Percentiles rank a stretch among this genome's conserved stretches.
phyloP scores from a whole-genome alignment of 23 tunicate species.

The Aplidium turbinatum region DNA sequence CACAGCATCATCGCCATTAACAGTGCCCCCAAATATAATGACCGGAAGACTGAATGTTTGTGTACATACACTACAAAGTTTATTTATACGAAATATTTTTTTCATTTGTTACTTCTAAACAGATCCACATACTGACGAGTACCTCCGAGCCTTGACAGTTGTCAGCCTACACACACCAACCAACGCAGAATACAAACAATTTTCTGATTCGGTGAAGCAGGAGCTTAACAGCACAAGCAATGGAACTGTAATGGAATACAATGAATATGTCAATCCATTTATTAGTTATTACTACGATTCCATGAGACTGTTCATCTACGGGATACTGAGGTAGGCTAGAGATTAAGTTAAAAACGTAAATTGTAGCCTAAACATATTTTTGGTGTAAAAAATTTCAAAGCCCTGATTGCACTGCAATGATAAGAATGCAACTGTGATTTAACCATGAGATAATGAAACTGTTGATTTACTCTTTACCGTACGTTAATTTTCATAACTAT shows the following conservation, averaged over 20 bases:
- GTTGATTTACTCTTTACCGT: no score
- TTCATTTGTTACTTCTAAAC: not conserved
- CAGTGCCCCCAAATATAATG: no score
- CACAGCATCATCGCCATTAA: no score
- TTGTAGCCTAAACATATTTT: not conserved
- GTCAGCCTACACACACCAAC: constrained; percentile 48
- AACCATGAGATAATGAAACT: no score
- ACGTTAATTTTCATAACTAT: no score
- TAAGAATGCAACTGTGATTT: no score
- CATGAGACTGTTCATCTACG: constrained; percentile 33
- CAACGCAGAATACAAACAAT: constrained; percentile 31
- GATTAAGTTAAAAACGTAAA: not conserved
- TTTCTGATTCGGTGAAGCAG: constrained; percentile 55
- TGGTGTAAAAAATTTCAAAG: no score
- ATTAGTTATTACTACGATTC: constrained; percentile 71
- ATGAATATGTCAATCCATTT: constrained; percentile 68
- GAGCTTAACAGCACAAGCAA: not conserved
- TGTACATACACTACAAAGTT: no score
- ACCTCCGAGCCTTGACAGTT: constrained; percentile 64
- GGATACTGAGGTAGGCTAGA: constrained; percentile 43
- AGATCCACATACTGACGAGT: constrained; percentile 10
- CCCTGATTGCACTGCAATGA: no score
- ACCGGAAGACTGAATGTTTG: no score
- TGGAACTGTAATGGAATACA: constrained; percentile 23
- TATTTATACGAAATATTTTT: no score